Percentiles rank a stretch among this genome's conserved stretches.
Evolutionary conservation across 2,113 vertebrate species (phyloP).

Genomic region (Scomber colias): DNA sequence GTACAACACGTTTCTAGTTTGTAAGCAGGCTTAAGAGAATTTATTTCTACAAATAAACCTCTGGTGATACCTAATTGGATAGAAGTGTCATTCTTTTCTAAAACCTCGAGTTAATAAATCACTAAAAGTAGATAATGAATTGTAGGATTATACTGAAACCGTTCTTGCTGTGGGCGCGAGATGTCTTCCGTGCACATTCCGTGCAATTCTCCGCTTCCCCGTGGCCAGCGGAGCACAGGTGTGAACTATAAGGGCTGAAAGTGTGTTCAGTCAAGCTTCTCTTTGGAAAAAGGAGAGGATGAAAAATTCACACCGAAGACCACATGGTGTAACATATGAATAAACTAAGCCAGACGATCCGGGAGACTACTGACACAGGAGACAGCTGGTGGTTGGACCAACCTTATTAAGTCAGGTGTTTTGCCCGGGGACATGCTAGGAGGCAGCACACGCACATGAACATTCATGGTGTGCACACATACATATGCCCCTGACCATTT

Average conservation of each 20-base stretch:
- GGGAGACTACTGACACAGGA: slow-evolving; percentile 56
- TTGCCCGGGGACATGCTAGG: slow-evolving; percentile 53
- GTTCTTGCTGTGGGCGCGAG: neutral
- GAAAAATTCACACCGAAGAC: slow-evolving; percentile 40
- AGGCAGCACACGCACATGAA: slow-evolving; percentile 23
- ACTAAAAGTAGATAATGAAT: neutral
- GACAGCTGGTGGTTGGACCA: slow-evolving; percentile 68
- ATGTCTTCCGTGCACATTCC: slow-evolving; percentile 2
- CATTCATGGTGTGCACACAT: neutral
- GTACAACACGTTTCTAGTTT: neutral
- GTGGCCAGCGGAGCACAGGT: slow-evolving; percentile 13
- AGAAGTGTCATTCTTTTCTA: neutral
- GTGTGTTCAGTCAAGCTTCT: slow-evolving; percentile 47
- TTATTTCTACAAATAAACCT: neutral
- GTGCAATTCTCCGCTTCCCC: neutral
- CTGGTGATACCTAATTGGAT: neutral
- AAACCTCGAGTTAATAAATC: neutral
- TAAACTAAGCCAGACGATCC: slow-evolving; percentile 66
- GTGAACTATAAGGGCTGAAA: neutral
- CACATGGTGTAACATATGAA: slow-evolving; percentile 60
- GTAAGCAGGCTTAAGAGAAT: neutral
- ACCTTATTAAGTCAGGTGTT: slow-evolving; percentile 74
- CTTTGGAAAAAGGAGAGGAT: slow-evolving; percentile 26
- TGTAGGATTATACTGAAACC: neutral
- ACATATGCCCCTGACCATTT: neutral